Evolutionary conservation across 2,888 invertebrate genomes (phyloP).

Genomic region (Xylota sylvarum): DNA sequence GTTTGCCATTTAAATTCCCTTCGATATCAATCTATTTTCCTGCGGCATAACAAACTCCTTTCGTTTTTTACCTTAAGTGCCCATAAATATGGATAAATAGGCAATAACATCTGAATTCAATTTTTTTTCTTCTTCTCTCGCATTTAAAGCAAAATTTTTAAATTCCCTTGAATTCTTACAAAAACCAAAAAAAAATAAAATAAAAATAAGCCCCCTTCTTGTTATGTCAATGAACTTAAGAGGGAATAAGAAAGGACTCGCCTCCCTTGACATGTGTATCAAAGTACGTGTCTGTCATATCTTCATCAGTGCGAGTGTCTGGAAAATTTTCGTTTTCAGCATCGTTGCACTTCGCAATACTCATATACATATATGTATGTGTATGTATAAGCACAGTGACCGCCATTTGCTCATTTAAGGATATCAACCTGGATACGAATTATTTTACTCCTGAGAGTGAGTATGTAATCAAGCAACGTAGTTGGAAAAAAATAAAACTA

Average conservation of each 20-base stretch:
- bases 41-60: background rate
- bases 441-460: conserved; percentile 6
- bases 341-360: conserved; percentile 37
- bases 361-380: no score
- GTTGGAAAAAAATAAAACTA: conserved; percentile 5
- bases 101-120: conserved; percentile 25
- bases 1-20: conserved; percentile 6
- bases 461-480: conserved; percentile 24
- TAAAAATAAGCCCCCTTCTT: no score
- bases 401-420: conserved; percentile 39
- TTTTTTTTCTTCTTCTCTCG: background rate
- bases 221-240: conserved; percentile 31
- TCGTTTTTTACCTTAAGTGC: background rate
- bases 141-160: background rate
- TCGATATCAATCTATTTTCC: conserved; percentile 1
- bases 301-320: conserved; percentile 46
- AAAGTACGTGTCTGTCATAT: conserved; percentile 36
- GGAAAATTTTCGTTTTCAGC: conserved; percentile 41
- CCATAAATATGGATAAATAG: conserved; percentile 36
- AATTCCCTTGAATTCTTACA: background rate
- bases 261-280: background rate
- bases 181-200: no score
- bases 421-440: conserved; percentile 26
- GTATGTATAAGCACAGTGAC: conserved; percentile 29
- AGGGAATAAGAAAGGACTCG: conserved; percentile 2